Percentiles rank a stretch among this genome's conserved stretches.
These are phyloP conservation scores for Syritta pipiens DNA, from an alignment of 2,888 invertebrate genomes.

Conservation along the genomic window DNA sequence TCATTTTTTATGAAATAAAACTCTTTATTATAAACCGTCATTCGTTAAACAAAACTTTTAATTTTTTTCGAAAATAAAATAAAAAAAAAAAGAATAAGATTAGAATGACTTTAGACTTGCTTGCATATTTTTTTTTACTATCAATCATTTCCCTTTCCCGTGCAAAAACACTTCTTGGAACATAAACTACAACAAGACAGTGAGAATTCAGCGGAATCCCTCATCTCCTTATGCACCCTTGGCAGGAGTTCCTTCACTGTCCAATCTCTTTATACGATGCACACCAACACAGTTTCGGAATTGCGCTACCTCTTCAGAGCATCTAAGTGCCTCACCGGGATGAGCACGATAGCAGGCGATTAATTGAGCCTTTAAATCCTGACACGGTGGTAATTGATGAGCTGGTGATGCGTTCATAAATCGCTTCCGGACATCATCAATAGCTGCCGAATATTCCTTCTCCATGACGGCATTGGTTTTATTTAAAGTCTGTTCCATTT, in stretches of 20 bases:
- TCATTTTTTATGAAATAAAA: no score
- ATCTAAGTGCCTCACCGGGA: constrained; percentile 82
- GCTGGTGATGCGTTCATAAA: constrained; percentile 77
- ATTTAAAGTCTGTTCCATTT: constrained; percentile 81
- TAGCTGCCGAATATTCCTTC: constrained; percentile 82
- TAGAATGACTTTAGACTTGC: no score
- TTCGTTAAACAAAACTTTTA: no score
- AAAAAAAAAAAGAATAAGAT: no score
- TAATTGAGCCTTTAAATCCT: constrained; percentile 81
- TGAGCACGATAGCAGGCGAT: constrained; percentile 82
- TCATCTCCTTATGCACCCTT: constrained; percentile 31
- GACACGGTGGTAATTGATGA: constrained; percentile 81
- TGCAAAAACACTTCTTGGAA: not conserved
- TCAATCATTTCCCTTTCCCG: not conserved
- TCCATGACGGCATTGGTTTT: constrained; percentile 82
- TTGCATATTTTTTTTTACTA: no score
- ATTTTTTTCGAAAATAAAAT: no score
- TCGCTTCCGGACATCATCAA: constrained; percentile 78
- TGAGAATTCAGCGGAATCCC: not conserved
- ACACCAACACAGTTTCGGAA: constrained; percentile 83
- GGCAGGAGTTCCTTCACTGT: constrained; percentile 35
- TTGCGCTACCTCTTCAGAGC: constrained; percentile 82
- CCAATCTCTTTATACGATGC: constrained; percentile 80
- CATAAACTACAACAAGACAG: constrained; percentile 9
- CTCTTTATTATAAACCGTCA: no score